phyloP scores from a whole-genome alignment of 1,140 invertebrate genomes.

The Aphelenchoides besseyi region DNA sequence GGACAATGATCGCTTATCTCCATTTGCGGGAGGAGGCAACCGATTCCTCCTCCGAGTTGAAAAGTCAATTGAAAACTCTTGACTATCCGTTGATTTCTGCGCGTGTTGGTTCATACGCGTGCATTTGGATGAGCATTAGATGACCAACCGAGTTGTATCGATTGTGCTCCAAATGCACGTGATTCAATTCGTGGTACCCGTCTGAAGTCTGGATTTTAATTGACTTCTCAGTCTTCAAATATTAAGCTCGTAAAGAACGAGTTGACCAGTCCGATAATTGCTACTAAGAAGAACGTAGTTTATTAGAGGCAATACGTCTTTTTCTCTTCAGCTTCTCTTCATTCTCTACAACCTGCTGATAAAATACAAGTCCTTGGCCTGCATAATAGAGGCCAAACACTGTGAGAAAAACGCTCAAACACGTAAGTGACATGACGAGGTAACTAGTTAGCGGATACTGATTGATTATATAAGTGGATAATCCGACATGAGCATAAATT shows the following conservation, averaged over 20 bases:
- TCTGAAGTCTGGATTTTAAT: background rate
- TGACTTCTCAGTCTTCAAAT: background rate
- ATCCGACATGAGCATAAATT: conserved; percentile 28
- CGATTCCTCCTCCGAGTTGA: background rate
- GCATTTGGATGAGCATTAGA: conserved; percentile 1
- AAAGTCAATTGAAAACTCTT: background rate
- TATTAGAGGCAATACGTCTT: conserved; percentile 11
- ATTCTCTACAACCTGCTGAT: background rate
- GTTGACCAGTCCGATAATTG: background rate
- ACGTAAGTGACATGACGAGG: conserved; percentile 10
- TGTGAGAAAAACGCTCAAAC: conserved; percentile 3
- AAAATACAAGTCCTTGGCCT: conserved; percentile 4
- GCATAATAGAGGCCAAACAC: conserved; percentile 35
- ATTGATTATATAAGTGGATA: conserved; percentile 7
- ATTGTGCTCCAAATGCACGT: too few species aligned
- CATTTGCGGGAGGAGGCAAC: background rate
- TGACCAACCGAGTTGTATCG: too few species aligned
- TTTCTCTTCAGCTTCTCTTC: conserved; percentile 7
- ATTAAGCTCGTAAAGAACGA: conserved; percentile 8
- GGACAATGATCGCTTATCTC: conserved; percentile 25
- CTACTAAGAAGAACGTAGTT: conserved; percentile 3
- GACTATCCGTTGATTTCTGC: background rate
- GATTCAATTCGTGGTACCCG: too few species aligned
- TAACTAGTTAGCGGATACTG: conserved; percentile 32
- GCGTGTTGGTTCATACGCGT: background rate